Evolutionary conservation across 2,797 vertebrate genomes (phyloP).

Genomic region (Parauchenoglanis ngamensis): DNA sequence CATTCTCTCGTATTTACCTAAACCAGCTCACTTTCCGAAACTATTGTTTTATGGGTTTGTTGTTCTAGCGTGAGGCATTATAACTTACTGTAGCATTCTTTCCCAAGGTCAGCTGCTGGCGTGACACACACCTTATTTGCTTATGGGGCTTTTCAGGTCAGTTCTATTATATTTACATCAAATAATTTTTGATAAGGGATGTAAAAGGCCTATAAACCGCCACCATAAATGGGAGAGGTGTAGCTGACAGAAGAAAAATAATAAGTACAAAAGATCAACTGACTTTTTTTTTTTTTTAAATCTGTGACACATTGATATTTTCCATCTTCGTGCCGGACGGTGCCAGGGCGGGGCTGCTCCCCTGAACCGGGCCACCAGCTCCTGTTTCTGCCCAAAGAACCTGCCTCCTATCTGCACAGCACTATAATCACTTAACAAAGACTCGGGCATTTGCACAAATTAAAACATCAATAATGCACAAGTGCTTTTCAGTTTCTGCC

Average conservation of each 20-base stretch:
- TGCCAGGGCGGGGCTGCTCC: slow-evolving; percentile 11
- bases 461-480: slow-evolving; percentile 88
- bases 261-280: slow-evolving; percentile 83
- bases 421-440: slow-evolving; percentile 87
- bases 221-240: slow-evolving; percentile 81
- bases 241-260: slow-evolving; percentile 63
- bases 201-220: slow-evolving; percentile 81
- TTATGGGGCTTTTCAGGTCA: slow-evolving; percentile 84
- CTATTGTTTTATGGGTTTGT: slow-evolving; percentile 84
- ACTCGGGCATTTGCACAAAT: slow-evolving; percentile 85
- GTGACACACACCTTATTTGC: slow-evolving; percentile 85
- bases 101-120: slow-evolving; percentile 85
- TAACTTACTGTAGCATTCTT: slow-evolving; percentile 75
- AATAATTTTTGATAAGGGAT: slow-evolving; percentile 89
- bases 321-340: slow-evolving; percentile 40
- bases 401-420: slow-evolving; percentile 79
- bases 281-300: slow-evolving; percentile 58
- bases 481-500: slow-evolving; percentile 81
- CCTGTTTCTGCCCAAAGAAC: slow-evolving; percentile 78
- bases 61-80: slow-evolving; percentile 73
- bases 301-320: slow-evolving; percentile 72
- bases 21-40: slow-evolving; percentile 72
- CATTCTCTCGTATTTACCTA: slow-evolving; percentile 71
- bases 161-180: slow-evolving; percentile 90
- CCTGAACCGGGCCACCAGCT: slow-evolving; percentile 67